A percentile compares a stretch with the other conserved stretches of the same genome.
phyloP scores from a whole-genome alignment of 2,888 invertebrate species.

The Vannuccia rotundouncinata region DNA sequence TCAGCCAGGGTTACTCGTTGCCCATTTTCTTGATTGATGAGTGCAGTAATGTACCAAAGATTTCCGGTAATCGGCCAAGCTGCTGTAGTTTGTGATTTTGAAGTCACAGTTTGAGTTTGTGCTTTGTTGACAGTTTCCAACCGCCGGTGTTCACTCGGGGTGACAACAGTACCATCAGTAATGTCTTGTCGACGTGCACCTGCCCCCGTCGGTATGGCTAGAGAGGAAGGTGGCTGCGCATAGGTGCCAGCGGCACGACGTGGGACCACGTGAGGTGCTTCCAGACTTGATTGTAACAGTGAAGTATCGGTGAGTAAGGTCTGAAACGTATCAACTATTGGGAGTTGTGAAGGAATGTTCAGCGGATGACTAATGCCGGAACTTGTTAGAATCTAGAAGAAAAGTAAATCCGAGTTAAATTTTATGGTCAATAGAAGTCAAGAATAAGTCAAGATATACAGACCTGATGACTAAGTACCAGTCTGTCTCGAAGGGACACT shows the following conservation, averaged over 20 bases:
- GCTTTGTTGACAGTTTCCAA: conserved; percentile 9
- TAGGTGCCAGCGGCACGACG: background rate
- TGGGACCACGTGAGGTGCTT: background rate
- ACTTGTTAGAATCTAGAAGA: background rate
- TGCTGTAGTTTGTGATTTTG: background rate
- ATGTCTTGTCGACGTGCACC: background rate
- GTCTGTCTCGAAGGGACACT: conserved; percentile 3
- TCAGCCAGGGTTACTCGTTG: conserved; percentile 79
- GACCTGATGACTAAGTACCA: conserved; percentile 3
- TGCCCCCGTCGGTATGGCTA: background rate
- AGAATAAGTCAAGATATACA: background rate
- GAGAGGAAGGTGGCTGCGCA: background rate
- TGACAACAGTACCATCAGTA: background rate
- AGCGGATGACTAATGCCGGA: background rate
- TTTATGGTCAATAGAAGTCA: background rate
- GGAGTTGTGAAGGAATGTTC: background rate
- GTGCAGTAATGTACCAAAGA: background rate
- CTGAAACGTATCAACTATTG: background rate
- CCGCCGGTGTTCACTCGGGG: conserved; percentile 21
- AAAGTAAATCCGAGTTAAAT: background rate
- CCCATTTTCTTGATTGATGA: conserved; percentile 61
- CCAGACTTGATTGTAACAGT: background rate
- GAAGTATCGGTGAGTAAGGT: background rate
- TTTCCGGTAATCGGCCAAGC: background rate
- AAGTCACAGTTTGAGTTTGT: conserved; percentile 2